Percentiles rank a stretch among this genome's conserved stretches.
These are phyloP conservation scores for Sarcophaga rosellei DNA, from an alignment of 2,888 invertebrate species.

Conservation along the genomic window DNA sequence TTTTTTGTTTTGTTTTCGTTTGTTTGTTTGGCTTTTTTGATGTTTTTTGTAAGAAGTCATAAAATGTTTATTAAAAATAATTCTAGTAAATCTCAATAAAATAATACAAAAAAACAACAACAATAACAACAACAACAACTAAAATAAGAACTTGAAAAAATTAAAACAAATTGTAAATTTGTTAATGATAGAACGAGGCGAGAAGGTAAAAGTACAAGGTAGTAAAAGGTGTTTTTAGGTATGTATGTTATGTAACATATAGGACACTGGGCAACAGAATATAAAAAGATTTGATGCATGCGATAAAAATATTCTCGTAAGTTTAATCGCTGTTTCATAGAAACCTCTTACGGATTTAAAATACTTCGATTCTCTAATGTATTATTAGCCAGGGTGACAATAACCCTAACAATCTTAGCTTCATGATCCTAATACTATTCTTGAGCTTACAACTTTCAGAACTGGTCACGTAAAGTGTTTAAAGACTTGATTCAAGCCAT, in stretches of 20 bases:
- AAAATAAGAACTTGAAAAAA: not conserved
- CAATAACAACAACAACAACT: conserved; percentile 23
- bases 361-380: too few species aligned
- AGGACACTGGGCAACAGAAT: not conserved
- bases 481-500: too few species aligned
- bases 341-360: too few species aligned
- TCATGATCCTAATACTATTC: too few species aligned
- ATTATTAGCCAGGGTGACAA: too few species aligned
- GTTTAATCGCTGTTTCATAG: not conserved
- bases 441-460: too few species aligned
- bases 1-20: not conserved
- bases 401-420: too few species aligned
- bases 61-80: conserved; percentile 58
- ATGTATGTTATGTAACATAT: not conserved
- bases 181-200: not conserved
- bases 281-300: not conserved
- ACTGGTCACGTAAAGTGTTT: too few species aligned
- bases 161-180: not conserved
- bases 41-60: conserved; percentile 27
- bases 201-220: not conserved
- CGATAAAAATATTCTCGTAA: not conserved
- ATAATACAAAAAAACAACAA: not conserved
- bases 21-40: too few species aligned
- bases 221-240: not conserved
- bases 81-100: conserved; percentile 39